Evolutionary conservation across 2,888 invertebrate genomes (phyloP).

Genomic region (Xylota sylvarum): DNA sequence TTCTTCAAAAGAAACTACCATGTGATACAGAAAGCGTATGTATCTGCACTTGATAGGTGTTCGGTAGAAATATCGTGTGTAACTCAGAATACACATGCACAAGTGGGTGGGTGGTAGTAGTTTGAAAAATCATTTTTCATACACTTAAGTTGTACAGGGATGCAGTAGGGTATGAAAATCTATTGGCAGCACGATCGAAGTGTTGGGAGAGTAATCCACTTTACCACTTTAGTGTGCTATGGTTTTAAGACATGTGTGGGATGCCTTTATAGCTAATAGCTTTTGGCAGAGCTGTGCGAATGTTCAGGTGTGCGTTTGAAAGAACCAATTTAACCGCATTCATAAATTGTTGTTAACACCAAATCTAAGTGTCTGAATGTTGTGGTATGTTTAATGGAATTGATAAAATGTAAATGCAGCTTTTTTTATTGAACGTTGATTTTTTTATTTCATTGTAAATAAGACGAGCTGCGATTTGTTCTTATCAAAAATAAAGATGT

Average conservation of each 20-base stretch:
- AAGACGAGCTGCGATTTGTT: no score
- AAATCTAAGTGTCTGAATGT: no score
- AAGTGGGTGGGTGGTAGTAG: not conserved
- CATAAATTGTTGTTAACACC: not conserved
- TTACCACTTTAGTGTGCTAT: not conserved
- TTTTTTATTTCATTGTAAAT: no score
- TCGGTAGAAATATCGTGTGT: not conserved
- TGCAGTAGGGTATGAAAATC: not conserved
- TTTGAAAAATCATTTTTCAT: not conserved
- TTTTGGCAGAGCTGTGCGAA: no score
- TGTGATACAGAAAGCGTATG: slow-evolving; percentile 5
- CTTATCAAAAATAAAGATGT: no score
- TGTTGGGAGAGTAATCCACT: slow-evolving; percentile 4
- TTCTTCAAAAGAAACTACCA: slow-evolving; percentile 6
- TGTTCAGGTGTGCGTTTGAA: slow-evolving; percentile 11
- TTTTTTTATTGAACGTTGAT: no score
- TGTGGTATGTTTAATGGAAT: no score
- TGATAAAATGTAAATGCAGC: no score
- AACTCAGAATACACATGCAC: no score
- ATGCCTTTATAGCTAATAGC: not conserved
- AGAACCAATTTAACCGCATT: slow-evolving; percentile 2
- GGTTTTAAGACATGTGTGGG: not conserved
- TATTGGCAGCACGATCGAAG: slow-evolving; percentile 8
- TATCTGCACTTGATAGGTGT: slow-evolving; percentile 22
- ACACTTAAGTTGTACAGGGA: not conserved